Base-by-base conservation (phyloP, 2,888 invertebrate species). In the Aproaerema taeniolella region DNA sequence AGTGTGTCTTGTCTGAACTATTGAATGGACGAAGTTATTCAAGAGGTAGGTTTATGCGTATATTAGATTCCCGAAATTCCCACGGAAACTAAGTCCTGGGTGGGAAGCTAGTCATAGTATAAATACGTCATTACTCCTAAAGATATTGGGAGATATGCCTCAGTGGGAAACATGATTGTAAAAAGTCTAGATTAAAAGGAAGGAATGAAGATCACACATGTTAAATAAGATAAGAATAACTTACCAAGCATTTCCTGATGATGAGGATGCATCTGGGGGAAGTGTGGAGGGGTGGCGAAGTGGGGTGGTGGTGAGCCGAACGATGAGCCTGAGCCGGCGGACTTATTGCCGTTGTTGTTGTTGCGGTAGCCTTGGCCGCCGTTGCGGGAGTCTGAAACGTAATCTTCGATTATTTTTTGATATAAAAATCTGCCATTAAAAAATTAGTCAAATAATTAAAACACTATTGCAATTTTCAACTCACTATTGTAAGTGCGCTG, bases 271-370 rank as follows among this genome's bases (percentile, higher is more conserved):
- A 85, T 81, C 52, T 81, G 81, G 3, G 79, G 75, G 52, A 79
- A 83, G 50, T 83, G 85, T 14, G 81, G 74, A 26, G 81, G 78
- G 13, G 81, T 75, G 40, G 83, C 80, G 47, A 79, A 83, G 52
- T 85, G 87, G 9, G 87, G 85, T 34, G 86, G 87, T n/a, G 85
- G 86, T 5, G 87, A 87, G 33, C 86, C 83, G 42, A 78, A 85
- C 1, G 85, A 81, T 8, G 85, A 82, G 20, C 85, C 81, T 1
- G 81, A 82, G 15, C 82, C 81, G 28, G 67, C 75, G 10, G 72
- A 68, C 46, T 82, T 82, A 54, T 74, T 80, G 15, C 72, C 77
- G 46, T 63, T 71, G 49, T 73, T 77, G 38, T 71, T 79, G 47
- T 72, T 80, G 43, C 82, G 79, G 51, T 77, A 82, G 46, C 83